Base-by-base conservation (phyloP, 2,113 vertebrate species). In the Sceloporus tristichus region DNA sequence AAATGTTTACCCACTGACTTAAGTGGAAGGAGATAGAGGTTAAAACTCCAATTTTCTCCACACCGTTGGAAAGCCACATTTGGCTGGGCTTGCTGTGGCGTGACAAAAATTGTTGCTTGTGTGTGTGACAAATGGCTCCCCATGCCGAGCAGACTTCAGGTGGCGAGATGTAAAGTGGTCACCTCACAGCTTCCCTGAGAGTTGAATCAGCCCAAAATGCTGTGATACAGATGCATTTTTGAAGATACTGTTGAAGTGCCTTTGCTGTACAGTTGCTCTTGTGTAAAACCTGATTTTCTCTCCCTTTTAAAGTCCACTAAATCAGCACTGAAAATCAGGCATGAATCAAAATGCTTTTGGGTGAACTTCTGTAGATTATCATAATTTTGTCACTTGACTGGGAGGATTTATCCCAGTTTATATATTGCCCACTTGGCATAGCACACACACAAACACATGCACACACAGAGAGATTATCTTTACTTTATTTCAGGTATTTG, bases 31-130 rank as follows among this genome's bases (percentile, higher is more conserved):
- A 5, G 70, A 68, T 54, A 48, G 2, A 23, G 2, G 23, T 82
- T 82, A 85, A 78, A 86, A 53, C 59, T 68, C 62, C 25, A n/a
- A 53, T 86, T 68, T 66, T 78, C 83, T 75, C 83, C 83, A 74
- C 75, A n/a, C 40, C 62, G 48, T 38, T 66, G 40, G 59, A 78
- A 27, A 29, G 59, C 76, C 70, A 74, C 29, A 66, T 77, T 77
- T 78, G 62, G 62, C 40, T 68, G 29, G 16, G 40, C 38, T 59
- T 78, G 27, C 62, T 18, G 38, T 42, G 40, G 42, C 10, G 62
- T 78, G 40, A 66, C 75, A 68, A 53, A 78, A 86, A 78, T 86
- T 68, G 62, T 68, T n/a, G 62, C 59, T 68, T 78, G 62, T 9
- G 68, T 71, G 4, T 78, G 42, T 79, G 74, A 68, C 59, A 68